Percentiles rank a stretch among this genome's conserved stretches.
Conservation (phyloP, 2,888 invertebrate species). For the Archips xylosteana region DNA sequence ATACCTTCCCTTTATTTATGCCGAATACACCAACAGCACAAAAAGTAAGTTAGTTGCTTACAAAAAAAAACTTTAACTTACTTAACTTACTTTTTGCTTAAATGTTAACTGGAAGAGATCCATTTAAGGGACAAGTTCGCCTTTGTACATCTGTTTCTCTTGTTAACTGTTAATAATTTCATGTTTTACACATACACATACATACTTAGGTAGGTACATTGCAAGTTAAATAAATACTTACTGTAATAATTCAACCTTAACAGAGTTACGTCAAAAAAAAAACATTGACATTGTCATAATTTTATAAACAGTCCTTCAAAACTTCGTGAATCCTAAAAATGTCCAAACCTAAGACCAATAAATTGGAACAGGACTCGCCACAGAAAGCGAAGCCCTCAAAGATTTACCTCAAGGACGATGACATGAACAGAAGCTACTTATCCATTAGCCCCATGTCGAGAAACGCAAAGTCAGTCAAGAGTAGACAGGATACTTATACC, state of each 20-base stretch:
- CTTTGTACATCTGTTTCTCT: too few species aligned
- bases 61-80: too few species aligned
- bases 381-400: not conserved
- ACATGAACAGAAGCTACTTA: not conserved
- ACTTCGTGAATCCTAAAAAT: not conserved
- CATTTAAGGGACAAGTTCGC: too few species aligned
- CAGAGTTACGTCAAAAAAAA: not conserved
- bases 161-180: too few species aligned
- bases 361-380: not conserved
- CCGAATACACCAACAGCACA: too few species aligned
- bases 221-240: too few species aligned
- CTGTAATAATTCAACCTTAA: not conserved
- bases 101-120: too few species aligned
- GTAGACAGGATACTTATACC: slow-evolving; percentile 56
- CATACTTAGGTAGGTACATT: too few species aligned
- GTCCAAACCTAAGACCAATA: not conserved
- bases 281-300: slow-evolving; percentile 3
- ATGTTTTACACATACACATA: too few species aligned
- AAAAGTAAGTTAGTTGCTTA: too few species aligned
- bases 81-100: too few species aligned
- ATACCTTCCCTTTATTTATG: too few species aligned
- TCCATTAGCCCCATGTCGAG: slow-evolving; percentile 53
- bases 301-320: not conserved
- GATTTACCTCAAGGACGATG: not conserved
- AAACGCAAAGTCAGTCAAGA: slow-evolving; percentile 62